Evolutionary conservation across 2,797 vertebrate species (phyloP), one percentile per base, ranked within the genome.

Genomic region (Manis pentadactyla): DNA sequence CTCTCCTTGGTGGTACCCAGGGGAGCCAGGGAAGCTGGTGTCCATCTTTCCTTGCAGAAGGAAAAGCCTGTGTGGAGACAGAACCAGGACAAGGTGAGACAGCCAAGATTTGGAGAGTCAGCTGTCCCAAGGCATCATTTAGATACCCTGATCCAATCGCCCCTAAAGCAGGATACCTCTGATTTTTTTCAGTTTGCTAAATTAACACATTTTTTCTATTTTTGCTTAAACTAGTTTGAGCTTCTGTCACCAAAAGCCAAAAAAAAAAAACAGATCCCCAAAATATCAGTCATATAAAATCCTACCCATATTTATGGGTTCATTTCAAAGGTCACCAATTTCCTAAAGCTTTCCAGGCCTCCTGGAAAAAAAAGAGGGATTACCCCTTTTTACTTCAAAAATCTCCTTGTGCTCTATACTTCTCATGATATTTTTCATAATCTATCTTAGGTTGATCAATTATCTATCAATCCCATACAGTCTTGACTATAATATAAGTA

Each of bases 301-400:
- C 23, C n/a, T 95, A 64, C 42, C 39, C 25, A 74, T 90, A 95
- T 84, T 73, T 79, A 87, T 46, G 66, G 59, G 23, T 74, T 91
- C 49, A 39, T 78, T 75, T 96, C 42, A 73, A 82, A 88, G 23
- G 17, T 92, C n/a, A 82, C 23, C 59, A 74, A 19, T 51, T 90
- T 83, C 39, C 23, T 81, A 90, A 79, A 88, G 55, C 4, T 93
- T 86, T 81, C 27, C 69, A 66, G 51, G 25, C 25, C 51, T 95
- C n/a, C n/a, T n/a, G n/a, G n/a, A n/a, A n/a, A n/a, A n/a, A 37
- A 84, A 86, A 74, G 61, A 63, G 21, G n/a, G 25, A 3, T 86
- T 14, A n/a, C 18, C 29, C 13, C 63, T 92, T 74, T 93, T 18
- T n/a, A n/a, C 49, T 73, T 93, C 7, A 88, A 82, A 82, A 77